A percentile compares a stretch with the other conserved stretches of the same genome.
phyloP scores from a whole-genome alignment of 2,113 vertebrate genomes.

The Erpornis zantholeuca region DNA sequence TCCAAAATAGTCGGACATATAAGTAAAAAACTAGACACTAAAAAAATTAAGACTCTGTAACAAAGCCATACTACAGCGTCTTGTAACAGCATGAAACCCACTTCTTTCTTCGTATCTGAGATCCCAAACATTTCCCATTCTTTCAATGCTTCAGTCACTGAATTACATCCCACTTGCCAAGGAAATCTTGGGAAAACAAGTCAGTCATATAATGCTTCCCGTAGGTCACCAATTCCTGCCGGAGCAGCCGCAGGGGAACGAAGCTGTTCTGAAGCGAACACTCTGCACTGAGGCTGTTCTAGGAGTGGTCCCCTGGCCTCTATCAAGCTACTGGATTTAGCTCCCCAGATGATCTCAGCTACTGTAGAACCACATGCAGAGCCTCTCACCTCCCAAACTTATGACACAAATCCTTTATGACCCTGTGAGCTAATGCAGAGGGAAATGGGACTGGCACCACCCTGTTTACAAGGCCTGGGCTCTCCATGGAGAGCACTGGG shows the following conservation, averaged over 20 bases:
- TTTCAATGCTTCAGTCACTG: neutral
- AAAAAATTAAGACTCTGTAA: neutral
- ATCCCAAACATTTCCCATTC: neutral
- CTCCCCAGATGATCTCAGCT: neutral
- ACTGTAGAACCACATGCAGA: neutral
- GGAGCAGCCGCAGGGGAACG: neutral
- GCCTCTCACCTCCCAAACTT: neutral
- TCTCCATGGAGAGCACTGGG: neutral
- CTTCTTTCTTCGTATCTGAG: neutral
- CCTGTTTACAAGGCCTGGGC: neutral
- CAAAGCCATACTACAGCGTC: neutral
- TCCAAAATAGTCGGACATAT: neutral
- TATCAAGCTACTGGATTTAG: neutral
- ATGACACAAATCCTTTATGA: neutral
- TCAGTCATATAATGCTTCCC: neutral
- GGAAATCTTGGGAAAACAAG: conserved; percentile 3
- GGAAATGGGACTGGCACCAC: neutral
- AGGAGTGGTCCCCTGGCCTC: neutral
- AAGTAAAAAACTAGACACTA: neutral
- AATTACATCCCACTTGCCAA: neutral
- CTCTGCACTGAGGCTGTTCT: neutral
- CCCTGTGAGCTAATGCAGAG: neutral
- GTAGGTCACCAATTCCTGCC: neutral
- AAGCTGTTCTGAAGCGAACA: neutral
- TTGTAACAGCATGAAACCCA: neutral